These are phyloP conservation scores for Stegana nigrithorax DNA, from an alignment of 2,888 invertebrate genomes.

Conservation along the genomic window DNA sequence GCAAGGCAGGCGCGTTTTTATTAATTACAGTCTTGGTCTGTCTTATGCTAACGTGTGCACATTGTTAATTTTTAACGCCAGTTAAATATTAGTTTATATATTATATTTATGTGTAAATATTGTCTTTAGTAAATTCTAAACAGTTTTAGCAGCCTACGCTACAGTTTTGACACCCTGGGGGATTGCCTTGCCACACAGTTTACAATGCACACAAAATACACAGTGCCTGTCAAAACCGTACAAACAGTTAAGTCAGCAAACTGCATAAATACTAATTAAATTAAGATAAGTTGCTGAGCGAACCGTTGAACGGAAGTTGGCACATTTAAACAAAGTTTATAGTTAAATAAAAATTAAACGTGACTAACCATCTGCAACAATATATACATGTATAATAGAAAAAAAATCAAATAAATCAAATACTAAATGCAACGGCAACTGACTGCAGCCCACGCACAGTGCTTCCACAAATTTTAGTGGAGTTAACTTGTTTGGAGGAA, in stretches of 20 bases:
- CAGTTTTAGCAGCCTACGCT: no score
- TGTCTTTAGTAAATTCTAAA: no score
- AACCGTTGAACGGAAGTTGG: background rate
- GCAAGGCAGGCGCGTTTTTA: background rate
- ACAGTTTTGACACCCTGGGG: no score
- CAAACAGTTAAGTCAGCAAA: no score
- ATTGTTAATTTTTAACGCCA: conserved; percentile 43
- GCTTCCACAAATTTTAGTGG: background rate
- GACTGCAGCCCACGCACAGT: background rate
- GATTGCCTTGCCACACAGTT: no score
- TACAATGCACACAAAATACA: background rate
- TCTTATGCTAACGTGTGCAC: conserved; percentile 10
- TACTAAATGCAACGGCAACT: background rate
- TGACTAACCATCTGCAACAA: background rate
- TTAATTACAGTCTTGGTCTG: conserved; percentile 12
- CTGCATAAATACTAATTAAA: no score
- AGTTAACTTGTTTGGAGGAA: no score
- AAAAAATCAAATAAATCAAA: background rate
- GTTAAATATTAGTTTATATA: no score
- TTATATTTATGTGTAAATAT: no score
- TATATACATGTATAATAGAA: background rate
- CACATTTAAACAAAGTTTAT: background rate
- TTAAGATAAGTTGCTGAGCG: no score
- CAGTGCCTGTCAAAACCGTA: background rate
- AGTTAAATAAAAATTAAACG: background rate